Conservation (phyloP, 2,797 vertebrate species). For the Lycodopsis pacificus region DNA sequence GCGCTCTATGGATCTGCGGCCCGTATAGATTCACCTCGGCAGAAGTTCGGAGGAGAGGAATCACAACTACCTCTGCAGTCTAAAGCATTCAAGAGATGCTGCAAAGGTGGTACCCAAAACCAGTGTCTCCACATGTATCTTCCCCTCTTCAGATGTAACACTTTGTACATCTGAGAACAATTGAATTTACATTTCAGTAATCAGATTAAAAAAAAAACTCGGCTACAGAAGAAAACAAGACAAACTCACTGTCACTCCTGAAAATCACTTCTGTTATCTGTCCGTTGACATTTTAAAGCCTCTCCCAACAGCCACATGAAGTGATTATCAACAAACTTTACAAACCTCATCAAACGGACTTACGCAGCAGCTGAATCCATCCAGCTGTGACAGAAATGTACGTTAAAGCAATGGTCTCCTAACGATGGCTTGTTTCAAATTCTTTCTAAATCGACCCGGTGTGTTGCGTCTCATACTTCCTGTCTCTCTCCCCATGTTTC, state of each 20-base stretch:
- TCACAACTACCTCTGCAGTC: constrained; percentile 22
- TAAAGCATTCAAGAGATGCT: constrained; percentile 19
- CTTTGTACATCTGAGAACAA: neutral
- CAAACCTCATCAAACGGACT: no score
- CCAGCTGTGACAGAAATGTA: neutral
- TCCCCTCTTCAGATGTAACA: constrained; percentile 5
- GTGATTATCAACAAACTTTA: neutral
- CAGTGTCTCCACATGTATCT: neutral
- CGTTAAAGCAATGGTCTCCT: neutral
- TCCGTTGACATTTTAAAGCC: neutral
- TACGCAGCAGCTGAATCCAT: neutral
- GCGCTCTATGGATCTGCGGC: constrained; percentile 40
- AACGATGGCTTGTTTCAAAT: neutral
- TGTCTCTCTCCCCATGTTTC: neutral
- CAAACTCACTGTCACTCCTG: neutral
- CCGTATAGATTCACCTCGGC: constrained; percentile 27
- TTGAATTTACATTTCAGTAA: neutral
- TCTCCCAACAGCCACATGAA: neutral
- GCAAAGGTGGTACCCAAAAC: neutral
- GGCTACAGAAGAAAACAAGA: neutral
- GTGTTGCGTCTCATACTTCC: neutral
- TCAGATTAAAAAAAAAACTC: neutral
- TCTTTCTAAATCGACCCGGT: neutral
- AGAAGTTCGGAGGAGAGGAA: neutral
- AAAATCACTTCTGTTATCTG: neutral